These are phyloP conservation scores for Tylochromis polylepis DNA, from an alignment of 2,113 vertebrate genomes.

Conservation along the genomic window DNA sequence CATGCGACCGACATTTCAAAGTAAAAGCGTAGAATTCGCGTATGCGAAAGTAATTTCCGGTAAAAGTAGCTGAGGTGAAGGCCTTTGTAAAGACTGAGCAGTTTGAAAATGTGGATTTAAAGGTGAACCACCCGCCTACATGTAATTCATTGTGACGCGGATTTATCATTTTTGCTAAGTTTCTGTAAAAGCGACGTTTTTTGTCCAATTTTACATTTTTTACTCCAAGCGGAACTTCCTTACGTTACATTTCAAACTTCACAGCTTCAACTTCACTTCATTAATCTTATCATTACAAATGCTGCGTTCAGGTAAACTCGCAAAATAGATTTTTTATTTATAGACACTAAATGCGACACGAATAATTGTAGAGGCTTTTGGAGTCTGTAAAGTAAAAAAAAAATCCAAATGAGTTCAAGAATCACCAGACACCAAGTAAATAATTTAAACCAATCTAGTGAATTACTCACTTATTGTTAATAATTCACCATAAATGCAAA, in stretches of 20 bases:
- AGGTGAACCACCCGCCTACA: accelerated
- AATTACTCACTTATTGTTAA: neutral
- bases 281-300: neutral
- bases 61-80: accelerated
- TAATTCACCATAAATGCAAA: neutral
- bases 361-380: neutral
- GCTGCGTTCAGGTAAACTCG: slow-evolving; percentile 19
- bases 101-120: neutral
- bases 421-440: neutral
- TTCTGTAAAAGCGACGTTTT: neutral
- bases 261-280: too few species aligned
- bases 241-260: neutral
- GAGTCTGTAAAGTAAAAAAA: neutral
- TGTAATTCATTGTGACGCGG: accelerated
- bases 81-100: accelerated
- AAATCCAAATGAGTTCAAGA: neutral
- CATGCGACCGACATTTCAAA: accelerated
- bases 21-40: neutral
- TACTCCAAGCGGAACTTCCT: neutral
- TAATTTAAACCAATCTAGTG: neutral
- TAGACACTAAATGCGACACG: neutral
- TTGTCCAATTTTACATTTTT: neutral
- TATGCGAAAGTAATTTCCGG: neutral
- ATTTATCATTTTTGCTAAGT: accelerated
- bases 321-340: too few species aligned